Percentiles rank a stretch among this genome's conserved stretches.
Evolutionary conservation across 1,140 invertebrate genomes (phyloP).

Genomic region (Drosophila malerkotliana): DNA sequence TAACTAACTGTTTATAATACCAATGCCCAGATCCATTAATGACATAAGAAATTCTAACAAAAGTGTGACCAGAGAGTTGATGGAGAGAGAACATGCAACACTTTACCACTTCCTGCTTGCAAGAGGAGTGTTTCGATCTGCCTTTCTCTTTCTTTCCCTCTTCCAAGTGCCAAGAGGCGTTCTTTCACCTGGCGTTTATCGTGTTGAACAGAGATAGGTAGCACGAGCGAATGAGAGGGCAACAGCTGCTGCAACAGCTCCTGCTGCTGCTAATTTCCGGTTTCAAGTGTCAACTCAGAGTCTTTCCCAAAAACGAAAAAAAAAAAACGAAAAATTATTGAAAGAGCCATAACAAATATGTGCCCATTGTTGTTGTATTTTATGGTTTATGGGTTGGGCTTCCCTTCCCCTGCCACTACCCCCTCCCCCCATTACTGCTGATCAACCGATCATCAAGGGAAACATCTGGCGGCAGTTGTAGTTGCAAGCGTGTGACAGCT

Average conservation of each 20-base stretch:
- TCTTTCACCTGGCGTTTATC: constrained; percentile 20
- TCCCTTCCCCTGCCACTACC: constrained; percentile 15
- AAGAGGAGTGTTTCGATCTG: constrained; percentile 14
- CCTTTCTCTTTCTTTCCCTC: background rate
- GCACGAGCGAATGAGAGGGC: constrained; percentile 31
- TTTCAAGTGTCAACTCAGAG: constrained; percentile 65
- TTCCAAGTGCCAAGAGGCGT: background rate
- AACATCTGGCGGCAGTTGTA: constrained; percentile 63
- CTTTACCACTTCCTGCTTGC: constrained; percentile 26
- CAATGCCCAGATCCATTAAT: constrained; percentile 14
- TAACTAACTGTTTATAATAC: constrained; percentile 37
- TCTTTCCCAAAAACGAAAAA: constrained; percentile 3
- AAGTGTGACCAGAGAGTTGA: constrained; percentile 7
- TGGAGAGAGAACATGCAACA: constrained; percentile 8
- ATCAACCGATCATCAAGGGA: constrained; percentile 33
- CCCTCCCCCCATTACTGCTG: background rate
- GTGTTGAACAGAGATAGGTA: background rate
- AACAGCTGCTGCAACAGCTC: constrained; percentile 63
- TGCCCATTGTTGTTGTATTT: constrained; percentile 51
- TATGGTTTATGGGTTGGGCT: constrained; percentile 71
- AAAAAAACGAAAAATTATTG: constrained; percentile 60
- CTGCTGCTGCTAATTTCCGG: constrained; percentile 70
- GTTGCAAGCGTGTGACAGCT: constrained; percentile 54
- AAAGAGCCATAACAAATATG: constrained; percentile 75
- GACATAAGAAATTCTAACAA: constrained; percentile 28